Percentiles rank a stretch among this genome's conserved stretches.
These are phyloP conservation scores for Rhabdomys pumilio DNA, from an alignment of 2,797 vertebrate species.

Conservation along the genomic window DNA sequence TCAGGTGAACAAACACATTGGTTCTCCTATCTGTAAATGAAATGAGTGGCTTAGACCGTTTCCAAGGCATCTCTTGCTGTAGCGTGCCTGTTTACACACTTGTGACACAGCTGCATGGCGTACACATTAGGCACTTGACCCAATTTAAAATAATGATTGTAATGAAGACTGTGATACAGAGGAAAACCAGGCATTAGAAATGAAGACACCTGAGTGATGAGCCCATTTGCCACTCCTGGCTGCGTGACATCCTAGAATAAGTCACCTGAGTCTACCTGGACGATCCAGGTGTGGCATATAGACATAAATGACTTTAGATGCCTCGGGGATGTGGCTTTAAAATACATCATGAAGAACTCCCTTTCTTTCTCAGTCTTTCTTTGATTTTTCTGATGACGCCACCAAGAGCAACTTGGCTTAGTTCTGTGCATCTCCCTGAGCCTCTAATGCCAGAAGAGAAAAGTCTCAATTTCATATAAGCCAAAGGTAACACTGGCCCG, in stretches of 20 bases:
- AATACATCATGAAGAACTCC: not conserved
- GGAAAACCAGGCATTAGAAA: not conserved
- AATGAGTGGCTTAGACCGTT: slow-evolving; percentile 29
- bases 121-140: slow-evolving; percentile 16
- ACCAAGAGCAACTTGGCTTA: not conserved
- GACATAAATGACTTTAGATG: not conserved
- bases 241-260: not conserved
- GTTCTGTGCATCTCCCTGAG: not conserved
- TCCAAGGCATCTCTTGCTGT: slow-evolving; percentile 6
- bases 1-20: slow-evolving; percentile 21
- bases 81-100: slow-evolving; percentile 7
- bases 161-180: not conserved
- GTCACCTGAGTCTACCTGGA: not conserved
- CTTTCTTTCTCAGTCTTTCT: slow-evolving; percentile 39
- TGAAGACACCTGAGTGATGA: not conserved
- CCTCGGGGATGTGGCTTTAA: not conserved
- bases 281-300: not conserved
- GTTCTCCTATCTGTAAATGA: slow-evolving; percentile 52
- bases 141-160: slow-evolving; percentile 51
- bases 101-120: slow-evolving; percentile 3
- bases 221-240: not conserved
- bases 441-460: not conserved
- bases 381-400: slow-evolving; percentile 24
- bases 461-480: not conserved
- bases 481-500: not conserved